Evolutionary conservation across 2,113 vertebrate species (phyloP), one percentile per base, ranked within the genome.

Genomic region (Psettodes erumei): DNA sequence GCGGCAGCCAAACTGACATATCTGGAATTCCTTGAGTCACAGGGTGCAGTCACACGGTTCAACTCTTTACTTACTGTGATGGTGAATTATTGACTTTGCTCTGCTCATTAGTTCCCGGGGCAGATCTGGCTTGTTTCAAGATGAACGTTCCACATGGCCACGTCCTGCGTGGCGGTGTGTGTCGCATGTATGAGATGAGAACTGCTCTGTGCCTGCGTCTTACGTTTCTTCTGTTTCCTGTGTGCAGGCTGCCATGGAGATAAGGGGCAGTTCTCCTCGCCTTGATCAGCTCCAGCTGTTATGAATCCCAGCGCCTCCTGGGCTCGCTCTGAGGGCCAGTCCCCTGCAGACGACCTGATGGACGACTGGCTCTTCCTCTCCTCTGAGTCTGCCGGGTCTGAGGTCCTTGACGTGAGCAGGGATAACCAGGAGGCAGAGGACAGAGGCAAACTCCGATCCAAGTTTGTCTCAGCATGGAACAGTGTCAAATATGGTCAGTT

Each of bases 401-500:
- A 32, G 47, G 9, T 4, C 13, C 40, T 11, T 12, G 80, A 67
- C 6, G 47, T 27, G 28, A 67, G 56, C 81, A 38, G 25, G 11
- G 63, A 69, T 12, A 63, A 64, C 2, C 78, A 37, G 4, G 93
- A 94, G 47, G 71, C 85, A 0, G 95, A 94, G 65, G 94, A 96
- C 63, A 92, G 92, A 83, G 87, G 95, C 66, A 95, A 92, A 81
- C 85, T 98, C 47, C 96, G 93, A 71, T 90, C 92, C 71, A 96
- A 93, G 82, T 81, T 97, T 47, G 88, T 96, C 55, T 95, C 95
- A 0, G 93, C 86, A 1, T 98, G 96, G 96, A 96, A 97, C 92
- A 97, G 94, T 42, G 90, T 97, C 38, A 98, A 95, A 93, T 97
- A 98, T 33, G 94, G 96, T 96, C 40, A 85, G 94, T 71, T 9